A percentile compares a stretch with the other conserved stretches of the same genome.
Conservation (phyloP, 2,888 invertebrate species). For the Bimastos eiseni region DNA sequence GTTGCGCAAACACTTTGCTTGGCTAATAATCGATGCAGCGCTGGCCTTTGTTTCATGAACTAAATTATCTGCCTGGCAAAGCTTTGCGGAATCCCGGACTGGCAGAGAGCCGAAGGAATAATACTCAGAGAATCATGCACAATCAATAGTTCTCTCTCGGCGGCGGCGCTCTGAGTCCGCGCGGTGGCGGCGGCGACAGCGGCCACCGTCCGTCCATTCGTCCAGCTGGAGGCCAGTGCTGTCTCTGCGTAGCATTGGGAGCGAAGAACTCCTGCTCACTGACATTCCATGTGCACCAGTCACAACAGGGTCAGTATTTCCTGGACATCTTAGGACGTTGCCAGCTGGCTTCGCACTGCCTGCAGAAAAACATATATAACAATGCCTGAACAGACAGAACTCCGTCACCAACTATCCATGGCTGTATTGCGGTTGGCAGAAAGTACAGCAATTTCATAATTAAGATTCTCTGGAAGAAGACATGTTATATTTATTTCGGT, state of each 20-base stretch:
- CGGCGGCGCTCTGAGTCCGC: not conserved
- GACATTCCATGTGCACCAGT: not conserved
- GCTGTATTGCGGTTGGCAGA: not conserved
- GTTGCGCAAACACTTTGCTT: conserved; percentile 1
- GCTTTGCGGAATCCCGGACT: conserved; percentile 21
- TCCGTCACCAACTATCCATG: not conserved
- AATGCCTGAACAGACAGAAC: not conserved
- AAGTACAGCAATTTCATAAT: not conserved
- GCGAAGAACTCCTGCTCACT: not conserved
- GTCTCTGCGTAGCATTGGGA: not conserved
- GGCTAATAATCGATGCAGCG: conserved; percentile 16
- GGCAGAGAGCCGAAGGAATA: conserved; percentile 15
- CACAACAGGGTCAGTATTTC: not conserved
- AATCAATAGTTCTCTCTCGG: conserved; percentile 26
- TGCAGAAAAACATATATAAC: not conserved
- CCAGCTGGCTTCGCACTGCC: not conserved
- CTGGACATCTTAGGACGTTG: not conserved
- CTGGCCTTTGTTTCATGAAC: not conserved
- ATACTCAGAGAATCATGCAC: conserved; percentile 23
- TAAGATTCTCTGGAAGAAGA: not conserved
- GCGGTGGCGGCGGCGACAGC: not conserved
- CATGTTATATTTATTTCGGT: not conserved
- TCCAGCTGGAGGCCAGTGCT: not conserved
- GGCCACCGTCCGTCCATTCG: not conserved
- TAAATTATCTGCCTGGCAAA: conserved; percentile 15